Percentiles rank a stretch among this genome's conserved stretches.
Conservation (phyloP, 2,113 vertebrate species). For the Galemys pyrenaicus region DNA sequence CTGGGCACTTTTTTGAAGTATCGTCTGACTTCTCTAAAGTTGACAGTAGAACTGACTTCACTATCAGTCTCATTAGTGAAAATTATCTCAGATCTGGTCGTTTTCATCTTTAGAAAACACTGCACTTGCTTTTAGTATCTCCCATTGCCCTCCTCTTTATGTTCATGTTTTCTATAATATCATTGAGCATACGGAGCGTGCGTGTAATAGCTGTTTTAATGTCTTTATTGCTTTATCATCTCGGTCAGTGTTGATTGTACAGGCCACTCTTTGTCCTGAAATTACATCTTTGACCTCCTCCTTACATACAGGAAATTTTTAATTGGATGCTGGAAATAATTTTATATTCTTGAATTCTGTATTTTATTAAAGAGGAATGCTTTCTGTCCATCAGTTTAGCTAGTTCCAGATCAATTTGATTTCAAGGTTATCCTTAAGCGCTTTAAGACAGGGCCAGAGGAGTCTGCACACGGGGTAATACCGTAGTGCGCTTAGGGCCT, state of each 20-base stretch:
- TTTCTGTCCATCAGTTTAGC: not conserved
- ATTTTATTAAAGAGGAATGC: not conserved
- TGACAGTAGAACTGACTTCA: no score
- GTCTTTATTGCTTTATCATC: not conserved
- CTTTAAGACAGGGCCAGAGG: not conserved
- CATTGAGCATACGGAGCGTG: not conserved
- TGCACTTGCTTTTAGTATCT: not conserved
- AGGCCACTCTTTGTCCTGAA: not conserved
- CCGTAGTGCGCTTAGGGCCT: not conserved
- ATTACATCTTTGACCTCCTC: not conserved
- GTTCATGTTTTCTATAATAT: not conserved
- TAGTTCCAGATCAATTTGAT: not conserved
- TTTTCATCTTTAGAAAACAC: not conserved
- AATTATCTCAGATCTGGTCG: not conserved
- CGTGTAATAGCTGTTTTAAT: not conserved
- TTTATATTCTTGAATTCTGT: not conserved
- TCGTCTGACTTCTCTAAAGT: not conserved
- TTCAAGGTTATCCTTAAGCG: no score
- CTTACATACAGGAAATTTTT: not conserved
- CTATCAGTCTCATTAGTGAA: not conserved
- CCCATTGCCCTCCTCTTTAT: not conserved
- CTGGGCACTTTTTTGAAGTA: not conserved
- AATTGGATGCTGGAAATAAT: not conserved
- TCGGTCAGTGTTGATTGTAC: not conserved
- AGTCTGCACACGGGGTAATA: not conserved